A percentile compares a stretch with the other conserved stretches of the same genome.
Conservation (phyloP, 2,888 invertebrate genomes). For the Stegana nigrithorax region DNA sequence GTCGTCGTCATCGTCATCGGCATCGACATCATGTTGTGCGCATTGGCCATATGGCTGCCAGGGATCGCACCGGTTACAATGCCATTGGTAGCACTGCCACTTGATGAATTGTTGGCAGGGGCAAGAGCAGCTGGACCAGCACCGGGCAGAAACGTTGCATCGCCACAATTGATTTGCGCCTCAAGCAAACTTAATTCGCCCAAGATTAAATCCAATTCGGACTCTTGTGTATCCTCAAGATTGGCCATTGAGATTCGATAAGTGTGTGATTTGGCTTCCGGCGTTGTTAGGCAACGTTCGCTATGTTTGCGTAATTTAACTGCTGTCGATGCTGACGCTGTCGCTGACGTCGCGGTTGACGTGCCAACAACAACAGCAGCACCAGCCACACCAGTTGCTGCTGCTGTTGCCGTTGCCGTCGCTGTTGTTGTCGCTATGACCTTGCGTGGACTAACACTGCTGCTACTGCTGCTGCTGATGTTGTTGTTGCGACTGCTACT, state of each 20-base stretch:
- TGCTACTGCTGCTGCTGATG: constrained; percentile 18
- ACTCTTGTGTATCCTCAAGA: constrained; percentile 94
- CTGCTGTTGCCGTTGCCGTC: constrained; percentile 23
- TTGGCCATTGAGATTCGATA: constrained; percentile 95
- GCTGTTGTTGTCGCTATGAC: background rate
- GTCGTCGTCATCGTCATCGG: constrained; percentile 66
- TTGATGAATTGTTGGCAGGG: constrained; percentile 22
- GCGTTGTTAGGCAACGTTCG: constrained; percentile 50
- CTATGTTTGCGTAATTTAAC: constrained; percentile 60
- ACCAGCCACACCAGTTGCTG: constrained; percentile 23
- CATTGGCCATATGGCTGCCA: background rate
- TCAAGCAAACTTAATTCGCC: constrained; percentile 96
- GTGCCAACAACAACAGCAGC: constrained; percentile 23
- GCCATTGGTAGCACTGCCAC: constrained; percentile 17
- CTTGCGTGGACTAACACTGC: constrained; percentile 3
- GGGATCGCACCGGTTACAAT: constrained; percentile 11
- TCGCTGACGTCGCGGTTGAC: constrained; percentile 14
- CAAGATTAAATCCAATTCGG: constrained; percentile 95
- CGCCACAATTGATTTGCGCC: constrained; percentile 66
- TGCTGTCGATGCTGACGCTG: constrained; percentile 38
- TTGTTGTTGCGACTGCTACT: background rate
- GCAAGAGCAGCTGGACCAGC: background rate
- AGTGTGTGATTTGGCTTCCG: constrained; percentile 53
- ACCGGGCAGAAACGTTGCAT: constrained; percentile 50
- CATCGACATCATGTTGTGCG: constrained; percentile 7